Conservation (phyloP, 2,113 vertebrate species). For the Melanerpes aurifrons region DNA sequence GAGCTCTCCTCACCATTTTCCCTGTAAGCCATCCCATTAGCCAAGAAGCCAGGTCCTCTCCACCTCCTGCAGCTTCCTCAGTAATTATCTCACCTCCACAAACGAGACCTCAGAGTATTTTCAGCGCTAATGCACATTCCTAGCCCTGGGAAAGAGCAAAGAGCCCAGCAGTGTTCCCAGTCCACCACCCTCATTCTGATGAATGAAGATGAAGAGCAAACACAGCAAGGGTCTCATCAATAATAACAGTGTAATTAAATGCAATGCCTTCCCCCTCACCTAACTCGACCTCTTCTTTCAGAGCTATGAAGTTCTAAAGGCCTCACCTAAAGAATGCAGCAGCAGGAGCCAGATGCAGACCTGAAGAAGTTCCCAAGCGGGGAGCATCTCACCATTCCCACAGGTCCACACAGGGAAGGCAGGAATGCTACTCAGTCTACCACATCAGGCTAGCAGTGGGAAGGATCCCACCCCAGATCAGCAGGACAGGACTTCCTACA, state of each 20-base stretch:
- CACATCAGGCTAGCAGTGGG: too few relatives aligned
- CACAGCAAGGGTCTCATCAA: not conserved
- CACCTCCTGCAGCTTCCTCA: not conserved
- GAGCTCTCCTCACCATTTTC: not conserved
- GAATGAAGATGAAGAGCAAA: not conserved
- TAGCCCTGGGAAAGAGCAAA: not conserved
- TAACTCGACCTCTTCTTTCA: not conserved
- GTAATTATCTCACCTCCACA: not conserved
- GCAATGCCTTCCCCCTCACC: not conserved
- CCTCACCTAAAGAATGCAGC: not conserved
- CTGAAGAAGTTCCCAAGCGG: not conserved
- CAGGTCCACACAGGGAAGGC: fast-evolving
- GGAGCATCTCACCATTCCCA: not conserved
- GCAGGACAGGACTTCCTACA: not conserved
- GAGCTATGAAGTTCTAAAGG: not conserved
- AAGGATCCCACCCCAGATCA: not conserved
- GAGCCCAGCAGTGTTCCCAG: not conserved
- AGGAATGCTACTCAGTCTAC: not conserved
- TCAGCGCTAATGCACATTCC: too few relatives aligned
- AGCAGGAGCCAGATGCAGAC: not conserved
- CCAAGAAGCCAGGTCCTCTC: not conserved
- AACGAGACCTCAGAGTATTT: not conserved
- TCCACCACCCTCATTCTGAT: not conserved
- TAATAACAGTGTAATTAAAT: not conserved
- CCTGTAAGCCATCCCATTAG: not conserved